Evolutionary conservation across 2,797 vertebrate genomes (phyloP), one percentile per base, ranked within the genome.

Genomic region (Vespertilio murinus): DNA sequence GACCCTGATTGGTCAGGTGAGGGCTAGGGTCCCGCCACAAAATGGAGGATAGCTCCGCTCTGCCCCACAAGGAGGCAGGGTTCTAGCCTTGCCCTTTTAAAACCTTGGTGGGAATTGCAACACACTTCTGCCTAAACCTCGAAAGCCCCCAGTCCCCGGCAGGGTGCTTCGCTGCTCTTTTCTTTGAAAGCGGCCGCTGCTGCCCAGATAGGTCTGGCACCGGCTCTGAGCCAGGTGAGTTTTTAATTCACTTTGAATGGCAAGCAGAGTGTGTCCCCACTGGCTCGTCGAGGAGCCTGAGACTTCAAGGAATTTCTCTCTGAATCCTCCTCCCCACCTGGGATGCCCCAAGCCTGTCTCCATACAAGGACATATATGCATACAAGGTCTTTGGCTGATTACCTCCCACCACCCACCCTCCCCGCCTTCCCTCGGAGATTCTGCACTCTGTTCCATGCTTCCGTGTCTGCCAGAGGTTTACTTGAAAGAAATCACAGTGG

Each of bases 171-270:
- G 6, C 30, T 13, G 38, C 75, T 52, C 73, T 75, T 69, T 94
- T 83, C 91, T 94, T 90, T 78, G 80, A 89, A 95, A 91, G 90
- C 59, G 14, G 82, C 65, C 8, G 1, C 35, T 40, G 90, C 65
- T 88, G 86, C 80, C 93, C n/a, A 4, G 65, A 54, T 16, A 38
- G n/a, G 38, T 65, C 59, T 77, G 80, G 87, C 90, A 40, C 35
- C 54, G 78, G 81, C 85, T 84, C 82, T 25, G 73, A 35, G 61
- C 75, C 47, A 10, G 35, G 40, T 13, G 83, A 47, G 12, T 67
- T 94, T 89, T 73, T 67, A 42, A 71, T 78, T 81, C 73, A 71
- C 73, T 90, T 82, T 47, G 77, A 85, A 85, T 75, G 90, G 42
- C 23, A 49, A 83, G 75, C 52, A 6, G 69, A 67, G 45, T 1